phyloP scores from a whole-genome alignment of 2,888 invertebrate genomes.

The Megaustenia siamemsis region DNA sequence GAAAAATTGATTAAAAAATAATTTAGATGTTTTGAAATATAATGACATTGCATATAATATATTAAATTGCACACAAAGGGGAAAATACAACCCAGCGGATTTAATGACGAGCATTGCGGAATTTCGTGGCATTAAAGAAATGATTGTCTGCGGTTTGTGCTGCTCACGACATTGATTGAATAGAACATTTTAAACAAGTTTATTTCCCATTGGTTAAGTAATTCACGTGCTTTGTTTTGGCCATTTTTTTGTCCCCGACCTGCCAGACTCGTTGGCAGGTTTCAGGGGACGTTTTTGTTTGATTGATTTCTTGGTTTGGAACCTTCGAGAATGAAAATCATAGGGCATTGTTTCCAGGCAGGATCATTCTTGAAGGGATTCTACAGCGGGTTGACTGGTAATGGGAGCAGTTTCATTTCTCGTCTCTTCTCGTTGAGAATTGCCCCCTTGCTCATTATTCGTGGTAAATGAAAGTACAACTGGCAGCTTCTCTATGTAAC shows the following conservation, averaged over 20 bases:
- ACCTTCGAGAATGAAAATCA: neutral
- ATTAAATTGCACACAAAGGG: neutral
- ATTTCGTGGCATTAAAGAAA: neutral
- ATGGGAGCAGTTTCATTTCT: no score
- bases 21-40: neutral
- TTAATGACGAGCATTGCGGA: neutral
- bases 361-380: neutral
- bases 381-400: neutral
- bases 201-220: neutral
- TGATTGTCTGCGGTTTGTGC: neutral
- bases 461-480: no score
- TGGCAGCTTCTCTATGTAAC: no score
- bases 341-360: neutral
- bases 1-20: no score
- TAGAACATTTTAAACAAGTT: neutral
- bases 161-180: neutral
- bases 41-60: neutral
- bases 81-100: neutral
- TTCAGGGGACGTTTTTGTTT: neutral
- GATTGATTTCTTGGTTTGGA: slow-evolving; percentile 1
- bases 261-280: slow-evolving; percentile 5
- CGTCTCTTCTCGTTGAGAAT: no score
- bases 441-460: no score
- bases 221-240: neutral
- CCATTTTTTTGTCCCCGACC: neutral